phyloP scores from a whole-genome alignment of 2,113 vertebrate genomes.

The Upupa epops region DNA sequence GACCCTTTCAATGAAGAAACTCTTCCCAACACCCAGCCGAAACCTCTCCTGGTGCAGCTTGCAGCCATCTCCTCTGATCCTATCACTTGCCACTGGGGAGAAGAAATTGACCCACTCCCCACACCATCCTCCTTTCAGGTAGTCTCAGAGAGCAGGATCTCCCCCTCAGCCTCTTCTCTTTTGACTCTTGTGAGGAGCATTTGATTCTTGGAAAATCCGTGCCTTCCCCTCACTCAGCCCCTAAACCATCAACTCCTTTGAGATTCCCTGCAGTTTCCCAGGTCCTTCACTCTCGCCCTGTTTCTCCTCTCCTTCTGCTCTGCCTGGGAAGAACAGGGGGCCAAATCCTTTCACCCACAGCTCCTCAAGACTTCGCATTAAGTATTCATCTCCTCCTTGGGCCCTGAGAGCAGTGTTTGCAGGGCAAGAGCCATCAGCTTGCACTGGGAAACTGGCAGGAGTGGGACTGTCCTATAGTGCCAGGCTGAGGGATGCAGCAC shows the following conservation, averaged over 20 bases:
- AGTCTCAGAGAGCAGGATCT: too few species aligned
- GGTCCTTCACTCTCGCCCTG: fast-evolving
- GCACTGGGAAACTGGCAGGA: neutral
- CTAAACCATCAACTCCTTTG: fast-evolving
- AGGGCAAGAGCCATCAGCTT: neutral
- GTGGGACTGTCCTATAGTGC: fast-evolving
- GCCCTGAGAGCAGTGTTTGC: fast-evolving
- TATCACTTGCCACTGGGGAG: too few species aligned
- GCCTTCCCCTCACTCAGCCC: neutral
- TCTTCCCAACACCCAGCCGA: too few species aligned
- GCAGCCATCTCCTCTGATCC: too few species aligned
- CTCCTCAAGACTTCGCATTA: neutral
- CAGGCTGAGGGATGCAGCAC: neutral
- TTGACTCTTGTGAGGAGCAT: fast-evolving
- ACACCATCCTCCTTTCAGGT: too few species aligned
- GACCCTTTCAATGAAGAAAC: too few species aligned
- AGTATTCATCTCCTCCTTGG: neutral
- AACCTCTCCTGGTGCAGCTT: too few species aligned
- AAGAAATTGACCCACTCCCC: too few species aligned
- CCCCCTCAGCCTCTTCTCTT: too few species aligned
- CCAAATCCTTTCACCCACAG: neutral
- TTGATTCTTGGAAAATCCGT: neutral
- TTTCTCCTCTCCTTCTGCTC: fast-evolving
- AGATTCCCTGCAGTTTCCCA: neutral
- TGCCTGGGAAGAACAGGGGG: neutral